Conservation (phyloP, 2,113 vertebrate genomes). For the Mirounga angustirostris region DNA sequence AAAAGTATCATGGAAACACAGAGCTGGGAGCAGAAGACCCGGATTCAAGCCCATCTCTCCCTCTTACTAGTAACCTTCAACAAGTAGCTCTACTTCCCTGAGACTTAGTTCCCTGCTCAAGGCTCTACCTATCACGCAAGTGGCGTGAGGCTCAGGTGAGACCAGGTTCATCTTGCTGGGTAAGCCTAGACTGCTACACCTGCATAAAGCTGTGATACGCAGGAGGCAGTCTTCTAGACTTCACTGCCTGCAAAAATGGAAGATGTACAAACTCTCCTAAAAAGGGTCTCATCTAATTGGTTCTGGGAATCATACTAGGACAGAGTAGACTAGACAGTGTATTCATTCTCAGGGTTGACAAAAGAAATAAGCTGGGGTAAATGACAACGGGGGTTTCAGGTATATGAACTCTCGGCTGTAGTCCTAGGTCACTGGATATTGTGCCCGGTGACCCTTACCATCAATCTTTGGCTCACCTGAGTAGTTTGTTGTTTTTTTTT, state of each 20-base stretch:
- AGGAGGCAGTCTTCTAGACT: not conserved
- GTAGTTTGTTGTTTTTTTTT: not conserved
- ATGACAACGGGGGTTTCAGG: not conserved
- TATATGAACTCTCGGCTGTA: not conserved
- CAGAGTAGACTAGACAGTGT: not conserved
- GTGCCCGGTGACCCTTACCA: not conserved
- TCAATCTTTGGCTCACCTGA: not conserved
- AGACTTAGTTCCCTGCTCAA: not conserved
- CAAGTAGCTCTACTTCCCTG: not conserved
- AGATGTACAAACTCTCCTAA: not conserved
- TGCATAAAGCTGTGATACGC: not conserved
- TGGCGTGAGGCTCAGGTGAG: not conserved
- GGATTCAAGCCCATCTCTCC: not conserved
- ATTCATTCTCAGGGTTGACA: not conserved
- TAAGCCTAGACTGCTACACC: not conserved
- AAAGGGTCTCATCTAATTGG: not conserved
- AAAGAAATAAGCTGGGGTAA: not conserved
- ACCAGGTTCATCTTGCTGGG: fast-evolving
- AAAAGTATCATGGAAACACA: not conserved
- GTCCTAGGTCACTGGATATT: not conserved
- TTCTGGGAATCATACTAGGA: not conserved
- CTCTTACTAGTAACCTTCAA: not conserved
- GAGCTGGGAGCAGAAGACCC: not conserved
- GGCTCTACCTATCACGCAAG: not conserved
- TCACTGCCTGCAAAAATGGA: not conserved